Evolutionary conservation across 1,140 invertebrate genomes (phyloP).

Genomic region (Brevipalpus yothersi): DNA sequence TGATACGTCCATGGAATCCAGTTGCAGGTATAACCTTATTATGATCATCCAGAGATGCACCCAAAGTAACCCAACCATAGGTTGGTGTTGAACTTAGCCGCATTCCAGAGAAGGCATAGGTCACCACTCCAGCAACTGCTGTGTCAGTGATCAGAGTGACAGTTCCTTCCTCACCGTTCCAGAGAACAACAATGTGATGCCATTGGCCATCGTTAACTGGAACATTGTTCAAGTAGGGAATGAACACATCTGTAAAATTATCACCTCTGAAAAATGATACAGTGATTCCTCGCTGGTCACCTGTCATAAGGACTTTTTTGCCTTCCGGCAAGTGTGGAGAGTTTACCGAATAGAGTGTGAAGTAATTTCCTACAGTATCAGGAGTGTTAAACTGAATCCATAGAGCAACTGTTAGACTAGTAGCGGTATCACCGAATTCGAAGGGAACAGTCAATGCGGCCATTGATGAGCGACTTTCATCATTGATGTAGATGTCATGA

Average conservation of each 20-base stretch:
- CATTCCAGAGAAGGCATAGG: constrained; percentile 4
- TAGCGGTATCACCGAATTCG: constrained; percentile 37
- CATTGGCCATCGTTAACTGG: constrained; percentile 85
- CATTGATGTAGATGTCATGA: constrained; percentile 82
- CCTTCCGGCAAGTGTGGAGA: constrained; percentile 50
- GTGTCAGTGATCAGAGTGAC: constrained; percentile 71
- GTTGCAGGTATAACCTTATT: constrained; percentile 47
- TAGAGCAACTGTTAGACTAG: constrained; percentile 60
- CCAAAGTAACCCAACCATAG: constrained; percentile 73
- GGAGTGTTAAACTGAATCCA: constrained; percentile 84
- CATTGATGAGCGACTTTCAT: constrained; percentile 49
- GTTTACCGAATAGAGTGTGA: constrained; percentile 64
- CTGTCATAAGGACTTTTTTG: constrained; percentile 53
- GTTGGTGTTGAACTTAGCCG: constrained; percentile 15
- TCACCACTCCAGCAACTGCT: constrained; percentile 43
- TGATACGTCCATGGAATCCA: constrained; percentile 81
- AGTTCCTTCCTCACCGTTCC: constrained; percentile 56
- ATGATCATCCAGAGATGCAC: constrained; percentile 44
- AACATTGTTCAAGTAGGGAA: constrained; percentile 63
- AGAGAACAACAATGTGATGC: constrained; percentile 83
- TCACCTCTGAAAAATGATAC: constrained; percentile 62
- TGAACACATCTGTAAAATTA: constrained; percentile 48
- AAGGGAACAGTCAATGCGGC: constrained; percentile 74
- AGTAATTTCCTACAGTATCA: constrained; percentile 72
- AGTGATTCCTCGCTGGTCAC: constrained; percentile 65